These are phyloP conservation scores for Hippocampus mohnikei DNA, from an alignment of 2,113 vertebrate species.

Conservation along the genomic window DNA sequence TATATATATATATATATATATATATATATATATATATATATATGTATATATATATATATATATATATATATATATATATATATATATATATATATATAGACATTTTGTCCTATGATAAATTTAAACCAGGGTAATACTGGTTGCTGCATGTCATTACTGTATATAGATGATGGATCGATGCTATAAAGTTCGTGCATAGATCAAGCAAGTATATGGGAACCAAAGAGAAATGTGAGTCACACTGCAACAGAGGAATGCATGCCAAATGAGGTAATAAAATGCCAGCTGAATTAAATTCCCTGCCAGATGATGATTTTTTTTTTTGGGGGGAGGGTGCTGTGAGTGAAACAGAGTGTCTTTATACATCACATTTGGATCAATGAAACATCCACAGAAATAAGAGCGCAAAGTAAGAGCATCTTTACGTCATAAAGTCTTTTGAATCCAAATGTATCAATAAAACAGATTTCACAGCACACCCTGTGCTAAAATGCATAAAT, in stretches of 20 bases:
- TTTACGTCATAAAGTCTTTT: background rate
- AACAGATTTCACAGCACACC: background rate
- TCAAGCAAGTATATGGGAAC: background rate
- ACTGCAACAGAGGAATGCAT: background rate
- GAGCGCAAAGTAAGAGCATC: background rate
- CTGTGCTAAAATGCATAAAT: background rate
- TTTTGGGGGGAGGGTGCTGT: background rate
- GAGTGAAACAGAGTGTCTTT: background rate
- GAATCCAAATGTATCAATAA: background rate
- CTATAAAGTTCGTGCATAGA: background rate
- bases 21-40: too few relatives aligned
- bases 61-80: too few relatives aligned
- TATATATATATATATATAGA: too few relatives aligned
- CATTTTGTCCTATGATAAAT: background rate
- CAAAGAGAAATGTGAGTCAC: background rate
- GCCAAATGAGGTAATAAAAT: background rate
- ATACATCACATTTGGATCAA: background rate
- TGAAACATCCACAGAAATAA: background rate
- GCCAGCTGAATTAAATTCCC: background rate
- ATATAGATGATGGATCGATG: background rate
- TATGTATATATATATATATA: too few relatives aligned
- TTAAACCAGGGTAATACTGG: background rate
- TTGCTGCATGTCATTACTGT: background rate
- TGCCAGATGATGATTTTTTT: background rate
- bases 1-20: too few relatives aligned